Evolutionary conservation across 2,113 vertebrate species (phyloP), one percentile per base, ranked within the genome.

Genomic region (Anseranas semipalmata): DNA sequence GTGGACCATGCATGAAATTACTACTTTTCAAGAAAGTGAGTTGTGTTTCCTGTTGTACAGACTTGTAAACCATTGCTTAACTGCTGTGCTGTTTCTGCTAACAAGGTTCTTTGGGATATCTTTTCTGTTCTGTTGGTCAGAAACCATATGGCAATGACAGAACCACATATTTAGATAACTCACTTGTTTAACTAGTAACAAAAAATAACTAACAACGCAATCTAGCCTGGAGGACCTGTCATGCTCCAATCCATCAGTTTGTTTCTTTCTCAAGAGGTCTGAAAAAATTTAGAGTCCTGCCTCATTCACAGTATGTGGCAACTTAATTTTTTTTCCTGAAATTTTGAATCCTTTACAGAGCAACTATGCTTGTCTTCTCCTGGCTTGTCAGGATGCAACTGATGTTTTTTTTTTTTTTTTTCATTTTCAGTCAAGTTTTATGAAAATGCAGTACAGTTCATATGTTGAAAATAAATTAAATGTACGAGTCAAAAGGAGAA

Each of bases 1-100:
- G 88, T 62, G 87, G 90, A 95, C 71, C 89, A 89, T 92, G 73
- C 95, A 85, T 79, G 76, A 95, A 94, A 96, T 96, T 68, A 65
- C 35, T 72, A 15, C 68, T 90, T 94, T 95, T 96, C 79, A 86
- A 90, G 43, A 87, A 14, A 76, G 3, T 73, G 66, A 94, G 15
- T 85, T 89, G 56, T 88, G 35, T 85, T 93, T 95, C 53, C 77
- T 87, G 16, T 82, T 82, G 56, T 78, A 92, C 76, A 77, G 33
- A 65, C 56, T 83, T 90, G 33, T 95, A 93, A 95, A 81, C 77
- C 30, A n/a, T 58, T 7, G 1, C 7, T 85, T 68, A 82, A 93
- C 65, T 93, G 83, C 41, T 45, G 2, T 58, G 73, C 43, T 78
- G 70, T 60, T 95, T 82, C 48, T 1, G 12, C 39, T 93, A 93